Evolutionary conservation across 92 coral and sea anemone species (phyloP), one percentile per base, ranked within the genome.

Genomic region (Parazoanthus swiftii): DNA sequence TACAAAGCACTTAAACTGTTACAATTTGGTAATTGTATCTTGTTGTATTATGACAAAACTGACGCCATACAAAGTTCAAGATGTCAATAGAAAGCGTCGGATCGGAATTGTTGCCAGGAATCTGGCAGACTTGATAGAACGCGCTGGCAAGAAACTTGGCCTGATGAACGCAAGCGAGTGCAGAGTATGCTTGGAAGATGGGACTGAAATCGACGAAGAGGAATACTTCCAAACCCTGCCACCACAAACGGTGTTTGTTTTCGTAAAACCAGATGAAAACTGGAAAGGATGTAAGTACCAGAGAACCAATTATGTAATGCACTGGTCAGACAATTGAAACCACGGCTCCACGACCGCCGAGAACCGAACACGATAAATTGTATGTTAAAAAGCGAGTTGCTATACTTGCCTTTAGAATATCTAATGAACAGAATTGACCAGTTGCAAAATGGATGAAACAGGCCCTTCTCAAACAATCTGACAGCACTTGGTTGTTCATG

Each of bases 21-120:
- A 20, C 18, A 33, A 20, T 7, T 73, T 29, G n/a, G 20, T 16
- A 29, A 29, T 29, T 29, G 33, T 29, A 29, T 29, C 33, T 29
- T 29, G 33, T 73, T 35, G 16, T n/a, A 38, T 16, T 13, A 86
- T 89, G 93, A 92, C 86, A 42, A 48, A 75, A 20, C 74, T 86
- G 36, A 97, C 92, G 80, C 94, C 99, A 67, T 97, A 94, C 81
- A 97, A 97, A 88, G 80, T 97, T 9, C 99, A 97, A 89, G 97
- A 94, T 80, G 92, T 89, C 8, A 80, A 82, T 23, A 85, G 96
- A 72, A 90, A 74, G 83, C 90, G 92, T 25, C 88, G 96, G 59
- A 88, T 89, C 26, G 99, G 99, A n/a, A 63, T 97, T 44, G 96
- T 94, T 15, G 98, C 98, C 16, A 79, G 72, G 46, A 85, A 89